Conservation (phyloP, 2,113 vertebrate species). For the Poecilia latipinna region DNA sequence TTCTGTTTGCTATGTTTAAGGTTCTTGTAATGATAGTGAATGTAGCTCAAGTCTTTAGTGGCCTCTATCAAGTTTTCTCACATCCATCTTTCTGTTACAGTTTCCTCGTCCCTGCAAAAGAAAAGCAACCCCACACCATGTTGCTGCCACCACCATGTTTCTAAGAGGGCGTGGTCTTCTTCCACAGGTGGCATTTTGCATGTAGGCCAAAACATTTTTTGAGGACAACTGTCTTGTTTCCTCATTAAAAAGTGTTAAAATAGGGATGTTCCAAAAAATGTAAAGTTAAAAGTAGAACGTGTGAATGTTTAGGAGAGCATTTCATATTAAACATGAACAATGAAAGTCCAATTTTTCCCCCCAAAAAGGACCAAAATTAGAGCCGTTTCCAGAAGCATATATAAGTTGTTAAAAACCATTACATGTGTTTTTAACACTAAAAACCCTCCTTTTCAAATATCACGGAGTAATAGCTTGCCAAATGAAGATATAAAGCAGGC, state of each 20-base stretch:
- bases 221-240: neutral
- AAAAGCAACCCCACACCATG: too few relatives aligned
- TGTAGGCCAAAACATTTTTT: too few relatives aligned
- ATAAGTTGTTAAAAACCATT: conserved; percentile 16
- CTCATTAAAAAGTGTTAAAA: neutral
- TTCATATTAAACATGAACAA: neutral
- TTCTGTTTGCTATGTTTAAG: neutral
- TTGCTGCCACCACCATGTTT: too few relatives aligned
- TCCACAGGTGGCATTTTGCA: too few relatives aligned
- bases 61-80: too few relatives aligned
- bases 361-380: conserved; percentile 2
- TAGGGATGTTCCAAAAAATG: neutral
- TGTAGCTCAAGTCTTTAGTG: too few relatives aligned
- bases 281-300: neutral
- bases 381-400: conserved; percentile 5
- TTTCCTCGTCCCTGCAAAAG: too few relatives aligned
- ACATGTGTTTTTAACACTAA: conserved; percentile 37
- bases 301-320: neutral
- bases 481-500: conserved; percentile 35
- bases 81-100: too few relatives aligned
- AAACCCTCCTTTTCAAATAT: conserved; percentile 19
- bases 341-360: neutral
- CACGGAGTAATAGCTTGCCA: conserved; percentile 27
- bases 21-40: neutral
- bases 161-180: too few relatives aligned